Conservation (phyloP, 2,113 vertebrate genomes). For the Puffinus mauretanicus region DNA sequence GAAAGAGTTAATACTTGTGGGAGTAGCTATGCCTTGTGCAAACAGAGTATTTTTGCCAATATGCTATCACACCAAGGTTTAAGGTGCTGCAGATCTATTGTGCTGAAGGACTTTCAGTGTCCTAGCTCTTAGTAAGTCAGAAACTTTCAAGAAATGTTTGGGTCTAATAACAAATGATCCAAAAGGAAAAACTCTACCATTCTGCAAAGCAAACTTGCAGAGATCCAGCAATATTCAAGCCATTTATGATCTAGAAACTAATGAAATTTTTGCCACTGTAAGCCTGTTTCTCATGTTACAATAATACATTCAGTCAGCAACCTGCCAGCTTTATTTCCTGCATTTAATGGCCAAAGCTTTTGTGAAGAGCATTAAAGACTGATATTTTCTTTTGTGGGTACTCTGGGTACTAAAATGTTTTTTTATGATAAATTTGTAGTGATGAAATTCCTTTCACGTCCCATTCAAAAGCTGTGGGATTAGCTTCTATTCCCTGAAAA, state of each 20-base stretch:
- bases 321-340: not conserved
- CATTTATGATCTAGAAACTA: not conserved
- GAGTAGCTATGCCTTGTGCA: not conserved
- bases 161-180: not conserved
- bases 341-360: not conserved
- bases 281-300: not conserved
- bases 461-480: not conserved
- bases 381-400: not conserved
- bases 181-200: not conserved
- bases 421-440: not conserved
- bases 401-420: not conserved
- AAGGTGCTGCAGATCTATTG: not conserved
- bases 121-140: rapidly evolving
- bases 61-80: not conserved
- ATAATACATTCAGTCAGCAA: not conserved
- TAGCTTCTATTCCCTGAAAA: not conserved
- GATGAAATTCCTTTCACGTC: not conserved
- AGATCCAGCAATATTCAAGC: not conserved
- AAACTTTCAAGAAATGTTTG: not conserved
- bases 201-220: not conserved
- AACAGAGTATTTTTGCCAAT: not conserved
- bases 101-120: not conserved
- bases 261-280: not conserved
- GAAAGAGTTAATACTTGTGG: not conserved
- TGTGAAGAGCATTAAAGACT: not conserved